These are phyloP conservation scores for Dasypolia templi DNA, from an alignment of 2,888 invertebrate species.

Conservation along the genomic window DNA sequence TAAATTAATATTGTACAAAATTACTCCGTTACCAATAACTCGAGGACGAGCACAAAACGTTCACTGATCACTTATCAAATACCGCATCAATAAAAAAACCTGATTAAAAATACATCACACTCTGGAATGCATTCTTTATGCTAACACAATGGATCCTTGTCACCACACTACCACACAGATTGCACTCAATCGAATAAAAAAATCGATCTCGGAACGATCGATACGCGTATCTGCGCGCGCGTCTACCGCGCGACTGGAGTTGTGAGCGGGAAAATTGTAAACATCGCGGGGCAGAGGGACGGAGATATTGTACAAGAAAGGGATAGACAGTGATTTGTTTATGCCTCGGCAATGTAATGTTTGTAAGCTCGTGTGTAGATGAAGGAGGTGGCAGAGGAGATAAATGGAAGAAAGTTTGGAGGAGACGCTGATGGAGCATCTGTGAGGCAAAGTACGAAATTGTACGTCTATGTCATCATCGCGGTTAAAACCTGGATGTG, in stretches of 20 bases:
- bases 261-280: constrained; percentile 81
- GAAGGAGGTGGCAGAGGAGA: constrained; percentile 45
- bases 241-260: constrained; percentile 74
- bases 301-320: constrained; percentile 69
- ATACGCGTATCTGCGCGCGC: constrained; percentile 77
- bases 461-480: neutral
- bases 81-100: constrained; percentile 71
- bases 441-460: constrained; percentile 32
- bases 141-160: constrained; percentile 65
- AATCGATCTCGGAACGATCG: constrained; percentile 68
- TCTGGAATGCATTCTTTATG: constrained; percentile 68
- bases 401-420: neutral
- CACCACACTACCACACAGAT: constrained; percentile 56
- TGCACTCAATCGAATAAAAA: constrained; percentile 61
- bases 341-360: constrained; percentile 66
- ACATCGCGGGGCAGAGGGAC: constrained; percentile 75
- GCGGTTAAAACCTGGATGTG: neutral
- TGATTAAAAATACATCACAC: constrained; percentile 58
- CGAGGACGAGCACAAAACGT: constrained; percentile 9
- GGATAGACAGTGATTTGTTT: constrained; percentile 74
- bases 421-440: constrained; percentile 8
- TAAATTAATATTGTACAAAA: neutral
- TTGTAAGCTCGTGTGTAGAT: constrained; percentile 72
- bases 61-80: constrained; percentile 58
- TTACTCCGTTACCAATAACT: constrained; percentile 41